These are phyloP conservation scores for Yoshiicerus persimilis DNA, from an alignment of 1,140 invertebrate genomes.

Conservation along the genomic window DNA sequence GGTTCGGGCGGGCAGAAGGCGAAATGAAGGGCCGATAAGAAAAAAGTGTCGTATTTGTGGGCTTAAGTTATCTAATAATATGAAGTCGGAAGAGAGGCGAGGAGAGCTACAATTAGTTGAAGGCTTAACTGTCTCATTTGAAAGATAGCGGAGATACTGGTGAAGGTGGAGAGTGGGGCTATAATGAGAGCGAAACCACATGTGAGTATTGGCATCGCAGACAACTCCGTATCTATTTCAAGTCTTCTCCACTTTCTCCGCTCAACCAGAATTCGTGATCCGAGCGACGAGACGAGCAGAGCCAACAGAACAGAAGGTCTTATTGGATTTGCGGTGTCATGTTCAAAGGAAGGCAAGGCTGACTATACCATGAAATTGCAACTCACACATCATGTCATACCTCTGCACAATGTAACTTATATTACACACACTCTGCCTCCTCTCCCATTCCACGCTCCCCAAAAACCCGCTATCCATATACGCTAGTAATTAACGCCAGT, in stretches of 20 bases:
- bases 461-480: background rate
- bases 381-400: background rate
- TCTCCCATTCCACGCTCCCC: background rate
- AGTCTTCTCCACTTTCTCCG: no score
- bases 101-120: background rate
- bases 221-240: background rate
- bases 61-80: background rate
- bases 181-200: background rate
- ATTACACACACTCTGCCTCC: background rate
- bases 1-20: background rate
- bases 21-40: background rate
- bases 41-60: background rate
- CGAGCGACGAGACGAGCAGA: background rate
- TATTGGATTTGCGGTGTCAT: background rate
- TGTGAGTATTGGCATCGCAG: background rate
- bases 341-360: background rate
- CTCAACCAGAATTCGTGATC: no score
- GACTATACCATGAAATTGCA: background rate
- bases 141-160: background rate
- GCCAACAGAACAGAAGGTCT: background rate
- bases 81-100: background rate
- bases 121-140: background rate
- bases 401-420: no score
- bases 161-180: no score
- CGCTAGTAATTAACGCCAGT: background rate